Conservation (phyloP, 2,888 invertebrate species). For the Melanostoma mellinum region DNA sequence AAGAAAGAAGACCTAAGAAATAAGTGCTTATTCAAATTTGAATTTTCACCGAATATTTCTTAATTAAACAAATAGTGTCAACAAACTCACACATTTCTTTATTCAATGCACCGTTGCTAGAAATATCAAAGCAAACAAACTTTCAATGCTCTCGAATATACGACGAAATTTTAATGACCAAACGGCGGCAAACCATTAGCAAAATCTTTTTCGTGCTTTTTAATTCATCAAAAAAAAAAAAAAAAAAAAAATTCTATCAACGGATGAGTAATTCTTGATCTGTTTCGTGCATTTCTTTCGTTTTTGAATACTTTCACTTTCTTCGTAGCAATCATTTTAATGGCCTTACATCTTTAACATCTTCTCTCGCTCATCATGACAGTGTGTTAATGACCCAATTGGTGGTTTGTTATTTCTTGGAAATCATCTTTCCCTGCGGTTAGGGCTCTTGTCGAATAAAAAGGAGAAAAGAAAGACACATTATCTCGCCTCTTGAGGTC, state of each 20-base stretch:
- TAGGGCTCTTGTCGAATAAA: slow-evolving; percentile 11
- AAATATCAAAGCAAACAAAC: no score
- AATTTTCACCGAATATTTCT: no score
- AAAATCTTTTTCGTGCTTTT: slow-evolving; percentile 21
- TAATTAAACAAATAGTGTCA: no score
- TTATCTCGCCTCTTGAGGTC: slow-evolving; percentile 26
- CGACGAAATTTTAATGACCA: no score
- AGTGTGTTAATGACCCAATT: slow-evolving; percentile 62
- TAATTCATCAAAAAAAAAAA: slow-evolving; percentile 24
- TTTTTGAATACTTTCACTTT: slow-evolving; percentile 54
- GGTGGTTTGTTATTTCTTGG: slow-evolving; percentile 25
- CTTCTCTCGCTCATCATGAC: slow-evolving; percentile 24
- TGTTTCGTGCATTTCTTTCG: slow-evolving; percentile 5
- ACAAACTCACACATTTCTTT: no score
- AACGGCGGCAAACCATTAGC: not conserved
- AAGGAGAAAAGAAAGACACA: slow-evolving; percentile 15
- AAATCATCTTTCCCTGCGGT: slow-evolving; percentile 38
- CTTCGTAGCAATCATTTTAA: slow-evolving; percentile 38
- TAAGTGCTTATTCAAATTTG: no score
- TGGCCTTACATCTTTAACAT: slow-evolving; percentile 25
- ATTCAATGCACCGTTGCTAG: no score
- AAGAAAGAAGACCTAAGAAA: no score
- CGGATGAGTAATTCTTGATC: slow-evolving; percentile 42
- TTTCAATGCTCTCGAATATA: no score
- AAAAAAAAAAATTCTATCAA: slow-evolving; percentile 31